A percentile compares a stretch with the other conserved stretches of the same genome.
Conservation (phyloP, 2,113 vertebrate species). For the Platichthys flesus region DNA sequence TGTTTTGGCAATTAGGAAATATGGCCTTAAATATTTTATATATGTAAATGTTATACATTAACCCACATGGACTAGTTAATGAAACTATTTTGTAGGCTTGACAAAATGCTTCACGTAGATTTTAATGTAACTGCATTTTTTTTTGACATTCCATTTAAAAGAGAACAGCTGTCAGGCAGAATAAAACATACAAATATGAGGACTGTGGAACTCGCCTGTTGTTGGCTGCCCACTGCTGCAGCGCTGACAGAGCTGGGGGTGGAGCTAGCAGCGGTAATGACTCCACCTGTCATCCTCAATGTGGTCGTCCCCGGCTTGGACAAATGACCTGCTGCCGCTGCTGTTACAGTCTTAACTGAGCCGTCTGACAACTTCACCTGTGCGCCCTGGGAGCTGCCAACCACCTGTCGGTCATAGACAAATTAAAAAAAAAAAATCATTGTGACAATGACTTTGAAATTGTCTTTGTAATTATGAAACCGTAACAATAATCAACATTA, state of each 20-base stretch:
- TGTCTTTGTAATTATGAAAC: too few relatives aligned
- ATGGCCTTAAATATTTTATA: background rate
- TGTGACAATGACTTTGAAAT: background rate
- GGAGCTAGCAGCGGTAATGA: slow-evolving; percentile 90
- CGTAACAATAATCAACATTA: too few relatives aligned
- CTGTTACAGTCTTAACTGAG: slow-evolving; percentile 87
- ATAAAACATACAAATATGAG: background rate
- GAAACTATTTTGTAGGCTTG: background rate
- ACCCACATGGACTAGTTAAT: background rate
- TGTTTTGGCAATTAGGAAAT: background rate
- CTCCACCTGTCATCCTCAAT: slow-evolving; percentile 92
- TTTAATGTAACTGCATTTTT: background rate
- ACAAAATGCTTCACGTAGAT: background rate
- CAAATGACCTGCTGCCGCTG: slow-evolving; percentile 86
- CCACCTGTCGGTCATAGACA: slow-evolving; percentile 81
- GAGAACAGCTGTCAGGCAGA: background rate
- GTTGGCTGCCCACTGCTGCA: slow-evolving; percentile 71
- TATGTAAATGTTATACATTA: too few relatives aligned
- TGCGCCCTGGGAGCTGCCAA: slow-evolving; percentile 86
- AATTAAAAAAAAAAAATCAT: background rate
- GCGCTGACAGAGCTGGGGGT: slow-evolving; percentile 81
- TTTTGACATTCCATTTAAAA: background rate
- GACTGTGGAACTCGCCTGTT: slow-evolving; percentile 68
- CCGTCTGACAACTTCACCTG: slow-evolving; percentile 94
- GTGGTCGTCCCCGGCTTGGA: slow-evolving; percentile 94